Conservation (phyloP, 2,113 vertebrate species). For the Chloebia gouldiae region DNA sequence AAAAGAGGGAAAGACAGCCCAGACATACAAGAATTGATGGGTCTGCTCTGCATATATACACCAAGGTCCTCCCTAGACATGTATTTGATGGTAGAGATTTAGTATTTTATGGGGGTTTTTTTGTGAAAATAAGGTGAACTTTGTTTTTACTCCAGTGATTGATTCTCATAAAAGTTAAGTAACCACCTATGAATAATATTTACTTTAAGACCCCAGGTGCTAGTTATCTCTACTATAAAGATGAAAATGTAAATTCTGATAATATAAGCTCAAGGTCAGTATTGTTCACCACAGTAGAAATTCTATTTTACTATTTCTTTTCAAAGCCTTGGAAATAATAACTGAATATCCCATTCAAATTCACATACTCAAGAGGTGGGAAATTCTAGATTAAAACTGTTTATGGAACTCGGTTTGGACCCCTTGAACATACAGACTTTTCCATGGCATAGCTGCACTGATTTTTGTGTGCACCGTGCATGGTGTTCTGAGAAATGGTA, state of each 20-base stretch:
- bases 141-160: neutral
- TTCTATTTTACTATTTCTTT: neutral
- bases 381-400: neutral
- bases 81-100: neutral
- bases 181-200: neutral
- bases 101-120: neutral
- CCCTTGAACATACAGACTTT: constrained; percentile 2
- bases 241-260: neutral
- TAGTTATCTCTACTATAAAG: neutral
- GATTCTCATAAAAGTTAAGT: constrained; percentile 14
- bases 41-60: neutral
- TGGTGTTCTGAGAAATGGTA: constrained; percentile 13
- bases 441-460: neutral
- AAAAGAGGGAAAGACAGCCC: neutral
- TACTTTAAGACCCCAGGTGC: neutral
- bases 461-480: neutral
- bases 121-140: neutral
- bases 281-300: neutral
- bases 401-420: neutral
- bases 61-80: neutral
- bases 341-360: neutral
- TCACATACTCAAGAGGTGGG: neutral
- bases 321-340: neutral
- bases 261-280: neutral
- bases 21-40: neutral